Conservation (phyloP, 2,797 vertebrate species). For the Ceryle rudis region DNA sequence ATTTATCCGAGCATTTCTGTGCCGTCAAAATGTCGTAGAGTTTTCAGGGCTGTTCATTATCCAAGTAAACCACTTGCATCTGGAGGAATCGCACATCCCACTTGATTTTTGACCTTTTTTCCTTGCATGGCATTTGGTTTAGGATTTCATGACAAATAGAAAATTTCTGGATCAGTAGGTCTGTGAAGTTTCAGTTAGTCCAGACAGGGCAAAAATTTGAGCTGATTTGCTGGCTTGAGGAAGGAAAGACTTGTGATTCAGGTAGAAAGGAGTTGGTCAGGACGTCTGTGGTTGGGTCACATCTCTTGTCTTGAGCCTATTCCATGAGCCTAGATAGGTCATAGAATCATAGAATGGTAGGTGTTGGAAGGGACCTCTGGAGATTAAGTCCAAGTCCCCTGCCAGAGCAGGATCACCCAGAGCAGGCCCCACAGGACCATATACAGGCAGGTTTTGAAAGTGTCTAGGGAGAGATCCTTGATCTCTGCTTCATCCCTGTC, state of each 20-base stretch:
- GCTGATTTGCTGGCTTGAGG: background rate
- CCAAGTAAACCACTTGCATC: background rate
- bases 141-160: background rate
- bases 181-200: background rate
- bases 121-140: background rate
- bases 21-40: background rate
- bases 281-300: background rate
- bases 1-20: background rate
- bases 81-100: background rate
- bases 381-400: too few species aligned
- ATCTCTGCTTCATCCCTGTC: background rate
- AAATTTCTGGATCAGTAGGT: background rate
- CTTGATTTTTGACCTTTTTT: slow-evolving; percentile 20
- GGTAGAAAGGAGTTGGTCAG: background rate
- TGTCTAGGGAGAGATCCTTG: background rate
- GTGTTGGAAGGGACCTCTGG: too few species aligned
- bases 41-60: background rate
- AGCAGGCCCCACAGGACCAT: too few species aligned
- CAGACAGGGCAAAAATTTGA: background rate
- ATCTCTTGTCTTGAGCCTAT: background rate
- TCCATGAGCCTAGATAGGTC: background rate
- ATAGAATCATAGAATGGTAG: too few species aligned
- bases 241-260: background rate
- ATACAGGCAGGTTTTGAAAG: too few species aligned
- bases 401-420: too few species aligned